Conservation (phyloP, 1,140 invertebrate genomes). For the Brachystomella parvula region DNA sequence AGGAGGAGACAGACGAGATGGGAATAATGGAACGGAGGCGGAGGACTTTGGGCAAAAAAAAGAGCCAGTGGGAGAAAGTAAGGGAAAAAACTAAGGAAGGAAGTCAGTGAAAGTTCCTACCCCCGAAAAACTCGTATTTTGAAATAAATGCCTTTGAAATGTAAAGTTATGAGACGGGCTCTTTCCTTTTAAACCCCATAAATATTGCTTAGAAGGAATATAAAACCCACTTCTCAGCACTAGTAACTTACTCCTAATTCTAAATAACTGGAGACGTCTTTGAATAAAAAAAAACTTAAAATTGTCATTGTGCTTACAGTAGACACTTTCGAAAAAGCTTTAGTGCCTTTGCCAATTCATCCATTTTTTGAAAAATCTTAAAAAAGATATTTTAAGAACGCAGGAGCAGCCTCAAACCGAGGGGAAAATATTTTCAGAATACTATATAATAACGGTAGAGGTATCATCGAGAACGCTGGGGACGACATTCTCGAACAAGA, state of each 20-base stretch:
- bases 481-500: too few species aligned
- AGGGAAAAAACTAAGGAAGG: slow-evolving; percentile 4
- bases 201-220: not conserved
- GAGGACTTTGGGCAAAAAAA: slow-evolving; percentile 2
- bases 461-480: too few species aligned
- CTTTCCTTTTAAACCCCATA: not conserved
- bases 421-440: too few species aligned
- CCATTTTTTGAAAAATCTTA: too few species aligned
- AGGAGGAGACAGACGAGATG: not conserved
- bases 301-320: not conserved
- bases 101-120: slow-evolving; percentile 13
- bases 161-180: slow-evolving; percentile 3
- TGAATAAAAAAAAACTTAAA: not conserved
- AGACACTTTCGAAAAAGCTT: too few species aligned
- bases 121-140: slow-evolving; percentile 6
- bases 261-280: not conserved
- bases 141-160: slow-evolving; percentile 10
- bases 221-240: not conserved
- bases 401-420: too few species aligned
- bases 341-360: too few species aligned
- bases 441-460: too few species aligned
- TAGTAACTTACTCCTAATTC: not conserved
- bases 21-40: not conserved
- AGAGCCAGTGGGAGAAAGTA: not conserved
- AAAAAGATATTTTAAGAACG: too few species aligned